Evolutionary conservation across 2,113 vertebrate genomes (phyloP), one percentile per base, ranked within the genome.

Genomic region (Lepus timidus): DNA sequence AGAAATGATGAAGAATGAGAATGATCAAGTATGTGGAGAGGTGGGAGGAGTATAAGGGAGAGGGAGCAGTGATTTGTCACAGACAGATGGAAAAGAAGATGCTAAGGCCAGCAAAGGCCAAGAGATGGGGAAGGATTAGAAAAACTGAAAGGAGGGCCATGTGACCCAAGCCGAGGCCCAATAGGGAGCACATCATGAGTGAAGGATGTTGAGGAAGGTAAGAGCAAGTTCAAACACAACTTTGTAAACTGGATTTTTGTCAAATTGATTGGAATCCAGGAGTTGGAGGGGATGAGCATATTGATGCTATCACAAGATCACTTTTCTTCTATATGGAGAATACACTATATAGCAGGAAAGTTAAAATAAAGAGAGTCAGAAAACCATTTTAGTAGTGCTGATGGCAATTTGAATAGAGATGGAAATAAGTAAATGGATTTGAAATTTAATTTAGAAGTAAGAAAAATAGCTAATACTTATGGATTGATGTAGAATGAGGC

Each of bases 371-470:
- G 39, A 71, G 4, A 9, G 52, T 31, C 27, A 68, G 49, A 79
- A 68, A 36, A 25, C 19, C 51, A 14, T 91, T 84, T 58, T 22
- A 75, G 36, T 36, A 75, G 20, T 51, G 33, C 51, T 65, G 25
- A 49, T 13, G 16, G 8, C 36, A 76, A 4, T 44, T 79, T 81
- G 81, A 61, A n/a, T 49, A 70, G 22, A 85, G 70, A 79, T 31
- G 51, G 22, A 76, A 96, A 80, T 12, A 94, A 90, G n/a, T 78
- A 81, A 88, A 76, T 22, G 7, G 2, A 55, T 20, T 23, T 87
- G 25, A 76, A 55, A 80, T 16, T 4, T 61, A 25, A 80, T 64
- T 87, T 90, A 6, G 25, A 61, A 20, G 1, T 44, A 39, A 64
- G 3, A 55, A 64, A 86, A 87, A 51, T 22, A 92, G 23, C 9